phyloP scores from a whole-genome alignment of 2,888 invertebrate species.

The Agonopterix alstromeriana region DNA sequence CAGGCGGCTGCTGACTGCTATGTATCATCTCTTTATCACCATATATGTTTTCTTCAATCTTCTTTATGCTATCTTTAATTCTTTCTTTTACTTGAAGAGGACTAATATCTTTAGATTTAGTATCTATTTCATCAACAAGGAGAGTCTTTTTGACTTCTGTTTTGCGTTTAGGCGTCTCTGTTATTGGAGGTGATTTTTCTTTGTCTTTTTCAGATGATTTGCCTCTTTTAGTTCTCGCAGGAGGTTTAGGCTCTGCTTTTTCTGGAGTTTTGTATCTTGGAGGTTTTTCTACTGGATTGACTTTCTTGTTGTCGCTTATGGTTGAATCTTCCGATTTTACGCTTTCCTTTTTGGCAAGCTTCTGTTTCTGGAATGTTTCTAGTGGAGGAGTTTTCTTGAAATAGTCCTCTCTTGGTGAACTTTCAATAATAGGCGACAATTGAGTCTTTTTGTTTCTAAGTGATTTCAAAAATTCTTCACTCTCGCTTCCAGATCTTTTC shows the following conservation, averaged over 20 bases:
- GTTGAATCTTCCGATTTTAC: slow-evolving; percentile 34
- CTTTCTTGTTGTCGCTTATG: slow-evolving; percentile 50
- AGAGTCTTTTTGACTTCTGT: slow-evolving; percentile 51
- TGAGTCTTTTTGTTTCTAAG: slow-evolving; percentile 79
- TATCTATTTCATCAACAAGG: slow-evolving; percentile 59
- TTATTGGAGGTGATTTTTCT: slow-evolving; percentile 50
- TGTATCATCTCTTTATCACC: slow-evolving; percentile 80
- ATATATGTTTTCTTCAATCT: slow-evolving; percentile 69
- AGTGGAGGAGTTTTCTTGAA: slow-evolving; percentile 71
- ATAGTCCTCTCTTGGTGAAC: slow-evolving; percentile 83
- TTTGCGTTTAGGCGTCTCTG: slow-evolving; percentile 62
- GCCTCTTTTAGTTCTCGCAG: slow-evolving; percentile 48
- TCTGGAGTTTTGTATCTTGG: slow-evolving; percentile 58
- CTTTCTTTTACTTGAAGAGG: slow-evolving; percentile 56
- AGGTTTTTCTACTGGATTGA: slow-evolving; percentile 66
- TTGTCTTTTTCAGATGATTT: slow-evolving; percentile 52
- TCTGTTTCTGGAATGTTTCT: slow-evolving; percentile 55
- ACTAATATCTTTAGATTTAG: slow-evolving; percentile 39
- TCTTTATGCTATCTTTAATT: slow-evolving; percentile 70
- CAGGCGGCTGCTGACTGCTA: slow-evolving; percentile 83
- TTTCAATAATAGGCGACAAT: slow-evolving; percentile 88
- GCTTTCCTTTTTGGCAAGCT: slow-evolving; percentile 40
- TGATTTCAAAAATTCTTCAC: slow-evolving; percentile 75
- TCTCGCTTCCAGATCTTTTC: slow-evolving; percentile 78
- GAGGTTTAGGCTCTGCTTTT: slow-evolving; percentile 60